Conservation (phyloP, 2,113 vertebrate genomes). For the Macaca nemestrina region DNA sequence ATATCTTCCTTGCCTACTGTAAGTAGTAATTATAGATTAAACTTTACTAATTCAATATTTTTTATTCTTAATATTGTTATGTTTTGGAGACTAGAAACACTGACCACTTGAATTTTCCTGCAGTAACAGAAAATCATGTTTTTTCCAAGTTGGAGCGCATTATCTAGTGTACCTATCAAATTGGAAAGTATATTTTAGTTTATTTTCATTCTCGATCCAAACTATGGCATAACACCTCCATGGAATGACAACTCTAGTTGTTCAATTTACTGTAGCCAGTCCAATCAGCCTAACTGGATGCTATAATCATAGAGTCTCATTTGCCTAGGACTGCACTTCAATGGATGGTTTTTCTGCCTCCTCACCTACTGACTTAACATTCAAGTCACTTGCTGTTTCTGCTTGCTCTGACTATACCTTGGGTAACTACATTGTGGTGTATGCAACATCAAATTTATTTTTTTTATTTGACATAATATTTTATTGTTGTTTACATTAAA, state of each 20-base stretch:
- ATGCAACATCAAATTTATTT: not conserved
- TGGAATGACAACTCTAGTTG: not conserved
- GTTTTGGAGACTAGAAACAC: constrained; percentile 31
- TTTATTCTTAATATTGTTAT: constrained; percentile 17
- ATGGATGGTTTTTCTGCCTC: not conserved
- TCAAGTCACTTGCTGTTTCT: not conserved
- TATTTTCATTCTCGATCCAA: not conserved
- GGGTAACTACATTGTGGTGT: not conserved
- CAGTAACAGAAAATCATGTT: not conserved
- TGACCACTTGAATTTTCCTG: constrained; percentile 9
- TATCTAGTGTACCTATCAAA: not conserved
- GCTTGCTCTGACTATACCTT: not conserved
- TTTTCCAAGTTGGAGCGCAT: not conserved
- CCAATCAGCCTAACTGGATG: not conserved
- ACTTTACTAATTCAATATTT: constrained; percentile 50
- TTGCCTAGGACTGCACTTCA: not conserved
- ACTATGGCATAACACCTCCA: not conserved
- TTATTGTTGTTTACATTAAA: not conserved
- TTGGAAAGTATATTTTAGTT: not conserved
- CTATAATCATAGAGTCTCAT: not conserved
- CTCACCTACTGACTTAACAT: not conserved
- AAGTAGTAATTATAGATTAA: constrained; percentile 60
- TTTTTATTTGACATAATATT: not conserved
- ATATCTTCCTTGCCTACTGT: constrained; percentile 50
- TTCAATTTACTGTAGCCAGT: not conserved